Conservation (phyloP, 2,113 vertebrate genomes). For the Aviceda subcristata region DNA sequence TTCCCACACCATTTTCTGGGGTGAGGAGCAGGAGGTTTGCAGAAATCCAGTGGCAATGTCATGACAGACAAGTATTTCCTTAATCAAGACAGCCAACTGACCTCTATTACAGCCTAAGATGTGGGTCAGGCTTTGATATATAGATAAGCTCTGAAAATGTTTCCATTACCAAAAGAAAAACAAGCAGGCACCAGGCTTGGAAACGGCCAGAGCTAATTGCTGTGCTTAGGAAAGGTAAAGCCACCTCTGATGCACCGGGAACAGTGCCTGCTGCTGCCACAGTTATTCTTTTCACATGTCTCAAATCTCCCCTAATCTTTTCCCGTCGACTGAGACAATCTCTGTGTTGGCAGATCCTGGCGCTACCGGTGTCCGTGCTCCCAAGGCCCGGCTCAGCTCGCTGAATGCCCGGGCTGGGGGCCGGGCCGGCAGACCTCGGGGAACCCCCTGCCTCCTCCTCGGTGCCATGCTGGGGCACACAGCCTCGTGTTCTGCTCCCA, state of each 20-base stretch:
- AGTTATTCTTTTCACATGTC: not conserved
- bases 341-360: not conserved
- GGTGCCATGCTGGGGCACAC: not conserved
- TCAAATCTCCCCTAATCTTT: slow-evolving; percentile 26
- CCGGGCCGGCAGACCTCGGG: not conserved
- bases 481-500: not conserved
- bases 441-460: not conserved
- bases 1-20: not conserved
- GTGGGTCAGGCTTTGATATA: not conserved
- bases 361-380: not conserved
- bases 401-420: not conserved
- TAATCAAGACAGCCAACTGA: not conserved
- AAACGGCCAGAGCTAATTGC: not conserved
- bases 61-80: slow-evolving; percentile 23
- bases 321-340: not conserved
- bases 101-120: not conserved
- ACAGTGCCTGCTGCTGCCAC: not conserved
- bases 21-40: not conserved
- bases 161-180: slow-evolving; percentile 18
- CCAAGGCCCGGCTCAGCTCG: not conserved
- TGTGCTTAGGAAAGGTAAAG: not conserved
- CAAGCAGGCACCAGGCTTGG: not conserved
- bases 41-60: slow-evolving; percentile 4
- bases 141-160: slow-evolving; percentile 9
- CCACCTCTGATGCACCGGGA: not conserved